Conservation (phyloP, 2,113 vertebrate genomes). For the Willisornis vidua region DNA sequence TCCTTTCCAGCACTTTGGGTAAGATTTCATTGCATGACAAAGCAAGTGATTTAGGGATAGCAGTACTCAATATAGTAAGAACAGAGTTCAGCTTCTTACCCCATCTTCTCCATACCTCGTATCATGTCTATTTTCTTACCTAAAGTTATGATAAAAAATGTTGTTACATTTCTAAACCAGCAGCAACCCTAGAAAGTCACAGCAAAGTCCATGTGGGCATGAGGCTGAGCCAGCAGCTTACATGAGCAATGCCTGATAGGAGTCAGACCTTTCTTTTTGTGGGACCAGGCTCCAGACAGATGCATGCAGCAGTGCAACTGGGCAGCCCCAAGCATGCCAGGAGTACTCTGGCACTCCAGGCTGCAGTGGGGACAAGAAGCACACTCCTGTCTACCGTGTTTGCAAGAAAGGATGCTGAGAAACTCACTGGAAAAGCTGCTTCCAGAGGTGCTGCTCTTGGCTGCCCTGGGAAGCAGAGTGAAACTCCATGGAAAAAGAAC, state of each 20-base stretch:
- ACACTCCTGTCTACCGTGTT: fast-evolving
- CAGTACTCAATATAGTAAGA: neutral
- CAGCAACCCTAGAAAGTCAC: neutral
- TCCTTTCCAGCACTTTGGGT: neutral
- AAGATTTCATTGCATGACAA: neutral
- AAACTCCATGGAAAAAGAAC: neutral
- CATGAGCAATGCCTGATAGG: neutral
- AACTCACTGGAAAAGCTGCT: neutral
- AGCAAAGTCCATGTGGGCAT: neutral
- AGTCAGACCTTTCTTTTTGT: neutral
- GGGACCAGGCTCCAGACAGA: neutral
- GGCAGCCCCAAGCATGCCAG: neutral
- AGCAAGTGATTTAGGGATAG: neutral
- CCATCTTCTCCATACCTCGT: neutral
- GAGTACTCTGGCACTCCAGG: neutral
- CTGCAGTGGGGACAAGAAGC: neutral
- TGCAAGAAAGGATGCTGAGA: neutral
- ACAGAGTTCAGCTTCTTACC: neutral
- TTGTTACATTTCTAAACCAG: neutral
- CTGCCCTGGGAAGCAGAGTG: neutral
- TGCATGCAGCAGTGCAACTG: neutral
- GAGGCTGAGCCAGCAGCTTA: neutral
- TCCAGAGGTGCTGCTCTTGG: neutral
- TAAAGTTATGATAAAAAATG: neutral
- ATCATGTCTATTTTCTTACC: neutral